Conservation (phyloP, 2,113 vertebrate species). For the Neogale vison region DNA sequence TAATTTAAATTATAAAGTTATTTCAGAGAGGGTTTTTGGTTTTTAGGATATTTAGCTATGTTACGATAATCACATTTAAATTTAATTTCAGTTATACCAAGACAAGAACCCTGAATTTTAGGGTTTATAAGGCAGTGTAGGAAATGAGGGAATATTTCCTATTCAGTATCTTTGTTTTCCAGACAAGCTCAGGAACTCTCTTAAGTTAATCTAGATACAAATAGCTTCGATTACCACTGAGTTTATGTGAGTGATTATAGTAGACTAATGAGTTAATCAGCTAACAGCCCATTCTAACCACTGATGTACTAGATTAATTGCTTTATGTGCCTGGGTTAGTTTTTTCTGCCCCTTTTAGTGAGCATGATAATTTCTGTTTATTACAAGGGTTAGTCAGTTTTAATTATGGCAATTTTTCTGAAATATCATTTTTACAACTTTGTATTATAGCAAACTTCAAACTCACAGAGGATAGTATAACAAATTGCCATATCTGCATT, state of each 20-base stretch:
- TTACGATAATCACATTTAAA: slow-evolving; percentile 38
- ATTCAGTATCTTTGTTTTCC: slow-evolving; percentile 41
- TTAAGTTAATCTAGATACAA: slow-evolving; percentile 48
- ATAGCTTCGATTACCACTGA: slow-evolving; percentile 30
- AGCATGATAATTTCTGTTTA: slow-evolving; percentile 57
- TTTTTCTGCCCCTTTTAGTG: slow-evolving; percentile 14
- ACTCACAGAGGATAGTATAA: background rate
- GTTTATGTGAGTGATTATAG: slow-evolving; percentile 13
- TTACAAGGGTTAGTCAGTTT: slow-evolving; percentile 52
- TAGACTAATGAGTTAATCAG: slow-evolving; percentile 11
- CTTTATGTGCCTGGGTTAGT: slow-evolving; percentile 37
- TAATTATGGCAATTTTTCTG: slow-evolving; percentile 54
- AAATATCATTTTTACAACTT: slow-evolving; percentile 33
- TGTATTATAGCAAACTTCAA: background rate
- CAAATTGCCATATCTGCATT: background rate
- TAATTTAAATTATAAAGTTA: background rate
- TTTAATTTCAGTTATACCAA: slow-evolving; percentile 52
- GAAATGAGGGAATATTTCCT: slow-evolving; percentile 32
- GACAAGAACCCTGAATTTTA: slow-evolving; percentile 37
- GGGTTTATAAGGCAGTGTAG: background rate
- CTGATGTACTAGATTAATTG: background rate
- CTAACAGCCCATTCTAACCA: background rate
- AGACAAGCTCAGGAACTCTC: slow-evolving; percentile 16
- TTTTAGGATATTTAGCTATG: slow-evolving; percentile 44
- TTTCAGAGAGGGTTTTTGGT: slow-evolving; percentile 42